Evolutionary conservation across 2,113 vertebrate species (phyloP).

Genomic region (Dicrurus megarhynchus): DNA sequence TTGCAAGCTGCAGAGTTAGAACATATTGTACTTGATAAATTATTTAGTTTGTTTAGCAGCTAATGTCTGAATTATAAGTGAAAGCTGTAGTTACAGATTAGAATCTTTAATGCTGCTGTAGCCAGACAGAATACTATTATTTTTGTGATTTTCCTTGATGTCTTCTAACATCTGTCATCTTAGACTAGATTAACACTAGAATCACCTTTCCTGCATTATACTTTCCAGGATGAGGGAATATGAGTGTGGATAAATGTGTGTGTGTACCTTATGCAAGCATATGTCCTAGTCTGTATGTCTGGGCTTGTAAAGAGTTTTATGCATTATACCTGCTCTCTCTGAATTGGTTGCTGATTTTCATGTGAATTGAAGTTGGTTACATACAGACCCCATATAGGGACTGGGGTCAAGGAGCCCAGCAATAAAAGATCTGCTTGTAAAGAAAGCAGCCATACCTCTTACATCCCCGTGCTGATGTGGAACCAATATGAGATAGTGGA

Average conservation of each 20-base stretch:
- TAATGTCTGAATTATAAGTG: conserved; percentile 77
- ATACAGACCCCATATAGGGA: neutral
- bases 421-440: neutral
- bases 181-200: neutral
- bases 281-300: neutral
- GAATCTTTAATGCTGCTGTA: conserved; percentile 68
- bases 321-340: neutral
- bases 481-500: accelerated
- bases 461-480: accelerated
- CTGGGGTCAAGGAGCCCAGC: neutral
- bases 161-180: conserved; percentile 77
- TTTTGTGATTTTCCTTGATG: conserved; percentile 72
- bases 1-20: conserved; percentile 66
- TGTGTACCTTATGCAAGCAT: neutral
- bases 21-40: conserved; percentile 86
- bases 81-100: conserved; percentile 86
- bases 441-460: neutral
- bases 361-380: neutral
- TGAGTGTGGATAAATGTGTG: neutral
- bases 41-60: conserved; percentile 81
- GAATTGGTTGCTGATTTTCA: neutral
- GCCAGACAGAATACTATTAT: conserved; percentile 61
- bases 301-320: neutral
- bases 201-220: neutral
- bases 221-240: neutral